Evolutionary conservation across 2,113 vertebrate species (phyloP).

Genomic region (Ciconia maguari): DNA sequence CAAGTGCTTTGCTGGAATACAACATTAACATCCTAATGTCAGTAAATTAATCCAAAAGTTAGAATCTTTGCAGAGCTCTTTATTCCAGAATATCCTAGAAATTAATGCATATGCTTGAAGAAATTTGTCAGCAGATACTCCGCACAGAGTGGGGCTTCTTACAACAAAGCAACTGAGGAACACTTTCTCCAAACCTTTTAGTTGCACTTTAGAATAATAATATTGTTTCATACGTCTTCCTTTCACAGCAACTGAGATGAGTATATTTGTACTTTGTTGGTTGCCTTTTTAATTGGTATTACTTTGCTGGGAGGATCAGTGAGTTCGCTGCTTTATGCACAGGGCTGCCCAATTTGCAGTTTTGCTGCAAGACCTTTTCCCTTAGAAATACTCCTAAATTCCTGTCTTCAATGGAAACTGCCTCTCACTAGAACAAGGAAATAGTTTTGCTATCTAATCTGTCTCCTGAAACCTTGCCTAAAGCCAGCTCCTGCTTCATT

Average conservation of each 20-base stretch:
- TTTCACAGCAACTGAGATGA: not conserved
- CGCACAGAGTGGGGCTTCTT: not conserved
- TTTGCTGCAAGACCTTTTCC: slow-evolving; percentile 42
- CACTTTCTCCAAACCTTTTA: not conserved
- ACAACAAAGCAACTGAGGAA: not conserved
- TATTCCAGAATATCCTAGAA: not conserved
- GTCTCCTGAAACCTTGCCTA: slow-evolving; percentile 34
- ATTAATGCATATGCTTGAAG: not conserved
- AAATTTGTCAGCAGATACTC: not conserved
- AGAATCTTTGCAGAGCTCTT: not conserved
- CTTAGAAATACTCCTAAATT: slow-evolving; percentile 47
- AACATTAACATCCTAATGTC: not conserved
- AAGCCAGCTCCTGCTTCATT: slow-evolving; percentile 22
- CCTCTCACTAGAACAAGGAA: slow-evolving; percentile 33
- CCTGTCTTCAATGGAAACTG: slow-evolving; percentile 43
- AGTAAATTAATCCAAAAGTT: not conserved
- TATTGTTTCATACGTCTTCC: not conserved
- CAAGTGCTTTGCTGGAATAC: not conserved
- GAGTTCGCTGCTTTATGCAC: not conserved
- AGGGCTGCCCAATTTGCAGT: not conserved
- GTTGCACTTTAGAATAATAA: not conserved
- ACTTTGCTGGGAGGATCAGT: slow-evolving; percentile 41
- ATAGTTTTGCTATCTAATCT: slow-evolving; percentile 51
- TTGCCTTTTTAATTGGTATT: slow-evolving; percentile 40
- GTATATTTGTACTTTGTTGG: not conserved